Conservation (phyloP, 2,888 invertebrate species). For the Drosophila emarginata region DNA sequence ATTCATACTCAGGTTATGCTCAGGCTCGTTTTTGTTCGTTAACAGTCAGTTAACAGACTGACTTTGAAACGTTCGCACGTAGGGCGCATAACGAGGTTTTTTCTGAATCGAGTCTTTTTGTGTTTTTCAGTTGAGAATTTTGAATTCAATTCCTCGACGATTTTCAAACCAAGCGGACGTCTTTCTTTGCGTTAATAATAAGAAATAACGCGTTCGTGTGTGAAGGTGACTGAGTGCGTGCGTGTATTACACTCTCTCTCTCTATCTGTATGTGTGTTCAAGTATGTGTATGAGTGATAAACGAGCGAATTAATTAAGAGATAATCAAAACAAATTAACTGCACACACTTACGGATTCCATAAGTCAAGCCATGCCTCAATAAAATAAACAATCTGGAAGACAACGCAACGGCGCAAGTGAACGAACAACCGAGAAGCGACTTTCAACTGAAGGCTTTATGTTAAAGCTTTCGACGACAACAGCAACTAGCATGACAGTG, state of each 20-base stretch:
- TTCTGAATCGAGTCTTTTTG: conserved; percentile 61
- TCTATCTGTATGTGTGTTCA: conserved; percentile 27
- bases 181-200: conserved; percentile 49
- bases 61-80: conserved; percentile 6
- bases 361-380: conserved; percentile 54
- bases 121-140: conserved; percentile 6
- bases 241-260: conserved; percentile 19
- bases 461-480: conserved; percentile 81
- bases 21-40: conserved; percentile 20
- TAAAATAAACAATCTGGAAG: conserved; percentile 35
- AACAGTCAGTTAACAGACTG: conserved; percentile 72
- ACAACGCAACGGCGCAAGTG: conserved; percentile 10
- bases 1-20: conserved; percentile 26
- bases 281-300: conserved; percentile 55
- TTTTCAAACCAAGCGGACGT: conserved; percentile 78
- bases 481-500: conserved; percentile 83
- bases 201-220: conserved; percentile 52
- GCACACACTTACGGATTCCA: conserved; percentile 53
- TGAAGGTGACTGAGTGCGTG: conserved; percentile 19
- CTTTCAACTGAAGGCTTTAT: conserved; percentile 65
- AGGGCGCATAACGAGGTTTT: not conserved
- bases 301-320: conserved; percentile 78
- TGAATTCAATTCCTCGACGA: conserved; percentile 2
- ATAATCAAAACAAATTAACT: conserved; percentile 78
- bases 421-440: conserved; percentile 10